Conservation (phyloP, 1,140 invertebrate genomes). For the Ceratina japonica region DNA sequence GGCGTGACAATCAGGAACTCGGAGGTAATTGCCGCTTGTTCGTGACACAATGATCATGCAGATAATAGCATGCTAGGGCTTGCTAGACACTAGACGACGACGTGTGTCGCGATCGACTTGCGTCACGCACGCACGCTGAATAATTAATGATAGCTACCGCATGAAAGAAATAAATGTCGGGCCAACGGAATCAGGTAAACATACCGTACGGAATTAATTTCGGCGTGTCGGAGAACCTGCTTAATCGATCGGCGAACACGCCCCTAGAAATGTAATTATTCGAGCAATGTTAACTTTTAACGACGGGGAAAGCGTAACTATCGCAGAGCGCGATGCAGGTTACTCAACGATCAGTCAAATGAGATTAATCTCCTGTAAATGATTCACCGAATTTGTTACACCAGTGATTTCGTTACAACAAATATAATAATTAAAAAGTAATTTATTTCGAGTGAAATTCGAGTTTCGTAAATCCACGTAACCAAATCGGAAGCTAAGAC, state of each 20-base stretch:
- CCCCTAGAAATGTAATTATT: constrained; percentile 23
- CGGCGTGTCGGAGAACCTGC: constrained; percentile 25
- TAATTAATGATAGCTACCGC: constrained; percentile 45
- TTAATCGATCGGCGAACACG: constrained; percentile 27
- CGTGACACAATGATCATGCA: constrained; percentile 47
- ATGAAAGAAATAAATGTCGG: constrained; percentile 37
- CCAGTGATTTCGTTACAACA: neutral
- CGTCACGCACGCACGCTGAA: constrained; percentile 48
- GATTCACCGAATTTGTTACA: neutral
- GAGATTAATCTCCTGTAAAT: neutral
- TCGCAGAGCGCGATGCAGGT: neutral
- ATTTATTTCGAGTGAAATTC: too few relatives aligned
- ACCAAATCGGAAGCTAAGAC: too few relatives aligned
- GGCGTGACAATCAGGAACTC: constrained; percentile 34
- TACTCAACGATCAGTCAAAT: neutral
- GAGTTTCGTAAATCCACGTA: too few relatives aligned
- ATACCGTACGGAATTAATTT: constrained; percentile 24
- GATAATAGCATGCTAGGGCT: constrained; percentile 47
- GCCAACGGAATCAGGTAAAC: constrained; percentile 21
- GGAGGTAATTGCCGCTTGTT: constrained; percentile 42
- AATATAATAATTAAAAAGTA: neutral
- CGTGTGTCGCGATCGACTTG: constrained; percentile 46
- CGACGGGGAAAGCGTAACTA: constrained; percentile 9
- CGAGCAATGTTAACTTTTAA: neutral
- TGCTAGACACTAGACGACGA: constrained; percentile 55